These are phyloP conservation scores for Peromyscus eremicus DNA, from an alignment of 2,797 vertebrate genomes.

Conservation along the genomic window DNA sequence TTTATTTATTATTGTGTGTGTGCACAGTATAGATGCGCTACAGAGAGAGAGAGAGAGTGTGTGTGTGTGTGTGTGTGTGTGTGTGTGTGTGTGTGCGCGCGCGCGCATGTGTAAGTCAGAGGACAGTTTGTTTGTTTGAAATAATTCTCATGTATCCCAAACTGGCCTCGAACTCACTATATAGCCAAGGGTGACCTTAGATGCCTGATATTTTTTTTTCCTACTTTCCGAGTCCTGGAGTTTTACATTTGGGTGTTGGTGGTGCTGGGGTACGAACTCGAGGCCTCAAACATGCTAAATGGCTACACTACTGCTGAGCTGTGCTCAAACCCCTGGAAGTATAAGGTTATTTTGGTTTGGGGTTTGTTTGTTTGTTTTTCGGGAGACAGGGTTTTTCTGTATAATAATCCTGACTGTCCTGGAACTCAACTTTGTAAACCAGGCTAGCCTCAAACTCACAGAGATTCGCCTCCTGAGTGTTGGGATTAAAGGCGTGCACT, in stretches of 20 bases:
- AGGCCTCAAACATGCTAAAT: background rate
- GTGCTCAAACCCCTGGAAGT: background rate
- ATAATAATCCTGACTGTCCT: no score
- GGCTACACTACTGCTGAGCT: background rate
- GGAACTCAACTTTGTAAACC: no score
- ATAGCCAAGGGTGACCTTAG: background rate
- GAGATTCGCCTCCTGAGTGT: no score
- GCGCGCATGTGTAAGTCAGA: background rate
- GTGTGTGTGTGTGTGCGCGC: background rate
- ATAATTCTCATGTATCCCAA: background rate
- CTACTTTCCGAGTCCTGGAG: background rate
- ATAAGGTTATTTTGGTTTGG: background rate
- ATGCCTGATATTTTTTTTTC: background rate
- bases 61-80: no score
- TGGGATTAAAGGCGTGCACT: no score
- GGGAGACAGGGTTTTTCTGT: no score
- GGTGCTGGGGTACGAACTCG: background rate
- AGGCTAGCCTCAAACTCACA: no score
- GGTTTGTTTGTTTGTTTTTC: no score
- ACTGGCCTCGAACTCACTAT: background rate
- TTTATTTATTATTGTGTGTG: background rate
- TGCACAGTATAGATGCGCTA: background rate
- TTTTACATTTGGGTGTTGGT: background rate
- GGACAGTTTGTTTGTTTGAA: background rate
- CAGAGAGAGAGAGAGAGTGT: no score